Percentiles rank a stretch among this genome's conserved stretches.
These are phyloP conservation scores for Pseudococcus viburni DNA, from an alignment of 2,888 invertebrate species.

Conservation along the genomic window DNA sequence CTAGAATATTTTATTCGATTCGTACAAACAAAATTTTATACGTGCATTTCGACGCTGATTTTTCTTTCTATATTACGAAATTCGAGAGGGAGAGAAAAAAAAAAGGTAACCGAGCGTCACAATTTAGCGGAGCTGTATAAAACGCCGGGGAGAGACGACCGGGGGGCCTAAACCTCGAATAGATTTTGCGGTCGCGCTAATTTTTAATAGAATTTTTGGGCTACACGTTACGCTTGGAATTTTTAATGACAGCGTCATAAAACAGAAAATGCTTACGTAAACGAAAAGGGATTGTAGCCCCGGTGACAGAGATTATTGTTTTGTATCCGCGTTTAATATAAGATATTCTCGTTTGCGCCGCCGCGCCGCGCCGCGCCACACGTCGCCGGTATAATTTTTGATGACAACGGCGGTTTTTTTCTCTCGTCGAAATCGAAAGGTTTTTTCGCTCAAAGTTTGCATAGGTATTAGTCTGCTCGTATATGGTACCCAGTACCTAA, in stretches of 20 bases:
- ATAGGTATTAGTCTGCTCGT: background rate
- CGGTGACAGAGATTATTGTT: constrained; percentile 53
- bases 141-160: background rate
- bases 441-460: background rate
- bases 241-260: constrained; percentile 56
- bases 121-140: constrained; percentile 23
- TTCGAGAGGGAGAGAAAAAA: background rate
- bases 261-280: constrained; percentile 48
- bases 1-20: constrained; percentile 19
- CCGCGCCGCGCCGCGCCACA: background rate
- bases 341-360: constrained; percentile 22
- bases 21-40: constrained; percentile 13
- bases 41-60: constrained; percentile 51
- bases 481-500: no score
- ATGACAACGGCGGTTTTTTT: constrained; percentile 21
- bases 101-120: background rate
- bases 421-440: background rate
- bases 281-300: constrained; percentile 26
- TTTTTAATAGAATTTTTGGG: constrained; percentile 58
- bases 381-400: background rate
- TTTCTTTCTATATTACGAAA: constrained; percentile 23
- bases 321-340: constrained; percentile 37
- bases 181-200: constrained; percentile 52
- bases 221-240: constrained; percentile 44
- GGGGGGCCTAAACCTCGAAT: constrained; percentile 32